phyloP scores from a whole-genome alignment of 2,113 vertebrate genomes.

The Anarhynchus alexandrinus region DNA sequence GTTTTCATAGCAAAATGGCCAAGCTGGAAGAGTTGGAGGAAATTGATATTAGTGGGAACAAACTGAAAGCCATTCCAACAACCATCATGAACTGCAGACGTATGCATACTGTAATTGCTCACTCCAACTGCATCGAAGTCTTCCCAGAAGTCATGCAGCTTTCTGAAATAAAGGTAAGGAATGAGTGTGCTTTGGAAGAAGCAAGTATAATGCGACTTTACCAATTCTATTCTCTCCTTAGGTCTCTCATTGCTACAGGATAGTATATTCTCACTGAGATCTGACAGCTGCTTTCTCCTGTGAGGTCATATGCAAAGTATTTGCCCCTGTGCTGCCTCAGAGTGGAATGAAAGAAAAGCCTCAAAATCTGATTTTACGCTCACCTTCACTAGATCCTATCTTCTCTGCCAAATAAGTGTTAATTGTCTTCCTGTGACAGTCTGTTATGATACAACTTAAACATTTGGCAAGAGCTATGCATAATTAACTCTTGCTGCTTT shows the following conservation, averaged over 20 bases:
- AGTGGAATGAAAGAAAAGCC: neutral
- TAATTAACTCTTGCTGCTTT: constrained; percentile 25
- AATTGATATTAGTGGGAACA: constrained; percentile 95
- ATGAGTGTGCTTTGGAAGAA: neutral
- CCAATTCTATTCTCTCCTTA: neutral
- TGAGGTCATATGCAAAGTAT: neutral
- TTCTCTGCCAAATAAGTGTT: neutral
- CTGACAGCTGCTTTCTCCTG: neutral
- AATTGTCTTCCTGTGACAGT: constrained; percentile 5
- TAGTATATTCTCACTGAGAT: neutral
- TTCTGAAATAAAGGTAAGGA: constrained; percentile 90
- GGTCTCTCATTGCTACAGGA: neutral
- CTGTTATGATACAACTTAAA: neutral
- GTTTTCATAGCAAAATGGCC: constrained; percentile 92
- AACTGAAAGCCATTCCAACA: constrained; percentile 95
- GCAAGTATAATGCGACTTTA: neutral
- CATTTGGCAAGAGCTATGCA: neutral
- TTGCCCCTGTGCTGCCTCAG: neutral
- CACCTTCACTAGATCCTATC: neutral
- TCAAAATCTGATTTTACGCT: neutral
- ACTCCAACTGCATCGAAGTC: constrained; percentile 96
- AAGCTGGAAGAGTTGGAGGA: constrained; percentile 97
- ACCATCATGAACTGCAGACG: constrained; percentile 92
- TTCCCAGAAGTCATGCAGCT: constrained; percentile 99
- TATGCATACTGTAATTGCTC: constrained; percentile 94